These are phyloP conservation scores for Polymixis lichenea DNA, from an alignment of 2,888 invertebrate genomes.

Conservation along the genomic window DNA sequence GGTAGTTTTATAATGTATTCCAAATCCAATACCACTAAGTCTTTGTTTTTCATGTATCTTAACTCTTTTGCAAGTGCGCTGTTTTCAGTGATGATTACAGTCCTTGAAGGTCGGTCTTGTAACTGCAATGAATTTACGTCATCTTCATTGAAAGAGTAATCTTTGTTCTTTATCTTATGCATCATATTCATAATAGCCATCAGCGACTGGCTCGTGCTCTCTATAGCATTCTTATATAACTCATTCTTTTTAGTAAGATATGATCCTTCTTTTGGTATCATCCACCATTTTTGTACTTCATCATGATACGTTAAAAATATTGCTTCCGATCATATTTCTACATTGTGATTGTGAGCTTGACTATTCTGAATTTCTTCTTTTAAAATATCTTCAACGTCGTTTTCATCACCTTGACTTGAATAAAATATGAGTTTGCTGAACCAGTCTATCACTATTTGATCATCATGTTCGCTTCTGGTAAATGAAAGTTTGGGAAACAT, in stretches of 20 bases:
- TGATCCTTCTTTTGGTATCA: slow-evolving; percentile 15
- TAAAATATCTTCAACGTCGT: slow-evolving; percentile 8
- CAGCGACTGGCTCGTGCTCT: background rate
- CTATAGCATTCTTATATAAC: slow-evolving; percentile 27
- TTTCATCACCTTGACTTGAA: slow-evolving; percentile 25
- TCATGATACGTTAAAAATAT: slow-evolving; percentile 48
- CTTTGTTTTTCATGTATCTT: background rate
- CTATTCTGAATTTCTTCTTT: slow-evolving; percentile 21
- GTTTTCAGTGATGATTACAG: slow-evolving; percentile 8
- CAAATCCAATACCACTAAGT: slow-evolving; percentile 5
- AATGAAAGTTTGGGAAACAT: slow-evolving; percentile 15
- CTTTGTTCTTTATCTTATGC: slow-evolving; percentile 15
- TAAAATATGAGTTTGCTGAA: slow-evolving; percentile 25
- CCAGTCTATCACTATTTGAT: slow-evolving; percentile 20
- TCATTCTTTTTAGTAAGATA: slow-evolving; percentile 29
- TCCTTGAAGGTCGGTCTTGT: background rate
- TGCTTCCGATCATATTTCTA: slow-evolving; percentile 19
- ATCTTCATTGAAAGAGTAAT: slow-evolving; percentile 20
- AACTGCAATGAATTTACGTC: background rate
- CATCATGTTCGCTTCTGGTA: slow-evolving; percentile 14
- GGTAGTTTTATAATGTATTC: slow-evolving; percentile 15
- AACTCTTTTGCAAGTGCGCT: slow-evolving; percentile 5
- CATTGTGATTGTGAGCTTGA: background rate
- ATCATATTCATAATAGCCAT: slow-evolving; percentile 13
- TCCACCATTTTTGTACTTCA: slow-evolving; percentile 51